These are phyloP conservation scores for Lepidurus apus DNA, from an alignment of 1,140 invertebrate species.

Conservation along the genomic window DNA sequence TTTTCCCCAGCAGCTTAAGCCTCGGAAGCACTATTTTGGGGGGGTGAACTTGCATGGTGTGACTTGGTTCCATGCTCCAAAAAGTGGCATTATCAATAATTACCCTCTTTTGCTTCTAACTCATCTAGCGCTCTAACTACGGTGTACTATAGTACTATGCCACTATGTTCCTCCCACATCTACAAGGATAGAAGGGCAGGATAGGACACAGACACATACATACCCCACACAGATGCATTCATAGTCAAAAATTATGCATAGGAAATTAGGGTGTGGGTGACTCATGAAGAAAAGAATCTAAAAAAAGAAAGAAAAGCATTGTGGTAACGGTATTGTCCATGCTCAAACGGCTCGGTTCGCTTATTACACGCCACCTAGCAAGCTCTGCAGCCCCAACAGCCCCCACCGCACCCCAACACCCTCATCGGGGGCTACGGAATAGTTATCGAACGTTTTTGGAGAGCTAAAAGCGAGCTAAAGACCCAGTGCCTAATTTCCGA, in stretches of 20 bases:
- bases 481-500: background rate
- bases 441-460: background rate
- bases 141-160: no score
- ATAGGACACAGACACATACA: background rate
- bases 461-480: background rate
- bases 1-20: background rate
- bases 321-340: background rate
- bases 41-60: background rate
- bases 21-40: no score
- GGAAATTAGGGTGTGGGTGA: slow-evolving; percentile 21
- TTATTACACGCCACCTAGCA: background rate
- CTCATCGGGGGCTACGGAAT: background rate
- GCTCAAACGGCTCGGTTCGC: background rate
- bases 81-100: slow-evolving; percentile 20
- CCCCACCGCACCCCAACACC: background rate
- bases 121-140: no score
- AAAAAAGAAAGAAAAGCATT: background rate
- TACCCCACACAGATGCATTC: background rate
- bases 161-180: no score
- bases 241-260: slow-evolving; percentile 15
- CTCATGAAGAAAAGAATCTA: background rate
- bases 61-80: slow-evolving; percentile 1
- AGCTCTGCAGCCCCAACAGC: background rate
- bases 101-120: background rate
- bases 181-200: background rate